A percentile compares a stretch with the other conserved stretches of the same genome.
These are phyloP conservation scores for Eupithecia insigniata DNA, from an alignment of 2,888 invertebrate species.

Conservation along the genomic window DNA sequence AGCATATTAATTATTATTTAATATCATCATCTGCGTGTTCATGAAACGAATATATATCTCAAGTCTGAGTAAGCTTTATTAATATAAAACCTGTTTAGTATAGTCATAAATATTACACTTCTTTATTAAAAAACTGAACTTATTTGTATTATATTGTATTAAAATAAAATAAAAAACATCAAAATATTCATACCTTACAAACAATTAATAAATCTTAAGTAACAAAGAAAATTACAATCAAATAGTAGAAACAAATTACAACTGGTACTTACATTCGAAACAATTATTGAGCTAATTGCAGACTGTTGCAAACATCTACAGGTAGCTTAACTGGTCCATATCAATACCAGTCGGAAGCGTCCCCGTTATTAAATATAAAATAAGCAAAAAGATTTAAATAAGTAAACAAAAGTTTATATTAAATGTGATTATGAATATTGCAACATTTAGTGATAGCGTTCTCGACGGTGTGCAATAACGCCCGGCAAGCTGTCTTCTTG, in stretches of 20 bases:
- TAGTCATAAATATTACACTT: not conserved
- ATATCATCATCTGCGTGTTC: too few relatives aligned
- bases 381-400: not conserved
- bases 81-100: not conserved
- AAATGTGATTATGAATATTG: slow-evolving; percentile 34
- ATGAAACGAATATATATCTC: not conserved
- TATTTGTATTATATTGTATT: too few relatives aligned
- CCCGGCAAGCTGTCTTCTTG: slow-evolving; percentile 41
- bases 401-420: not conserved
- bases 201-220: not conserved
- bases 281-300: too few relatives aligned
- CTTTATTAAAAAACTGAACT: not conserved
- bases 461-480: slow-evolving; percentile 41
- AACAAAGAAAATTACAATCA: too few relatives aligned
- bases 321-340: too few relatives aligned
- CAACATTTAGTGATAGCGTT: slow-evolving; percentile 30
- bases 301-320: too few relatives aligned
- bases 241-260: too few relatives aligned
- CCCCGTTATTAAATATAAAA: too few relatives aligned
- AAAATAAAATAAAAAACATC: not conserved
- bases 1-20: not conserved
- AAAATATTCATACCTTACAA: not conserved
- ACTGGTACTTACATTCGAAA: too few relatives aligned
- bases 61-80: not conserved
- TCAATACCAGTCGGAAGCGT: too few relatives aligned